Evolutionary conservation across 2,113 vertebrate species (phyloP), one percentile per base, ranked within the genome.

Genomic region (Dipodomys stephensi): DNA sequence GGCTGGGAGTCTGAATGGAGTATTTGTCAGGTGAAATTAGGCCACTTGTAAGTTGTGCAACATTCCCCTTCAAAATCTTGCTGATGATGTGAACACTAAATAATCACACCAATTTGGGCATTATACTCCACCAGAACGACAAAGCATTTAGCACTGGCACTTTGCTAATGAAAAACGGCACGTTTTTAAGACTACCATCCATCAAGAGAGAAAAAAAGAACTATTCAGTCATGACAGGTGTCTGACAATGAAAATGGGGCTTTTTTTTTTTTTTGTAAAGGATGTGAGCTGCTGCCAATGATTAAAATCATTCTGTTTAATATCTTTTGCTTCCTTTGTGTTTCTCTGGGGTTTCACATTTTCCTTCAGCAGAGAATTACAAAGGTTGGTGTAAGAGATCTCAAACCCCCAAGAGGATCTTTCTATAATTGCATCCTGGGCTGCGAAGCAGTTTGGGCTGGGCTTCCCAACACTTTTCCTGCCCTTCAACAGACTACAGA

Each of bases 21-120:
- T 90, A 96, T 87, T 57, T 90, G 71, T 96, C 96, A 96, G 72
- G 93, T 97, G 87, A 97, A 95, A 97, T 96, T 76, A 97, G 89
- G 97, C 76, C 88, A 44, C 71, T 94, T 95, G 84, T 94, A 89
- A 94, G 92, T 95, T 92, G 95, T 64, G 71, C 68, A 92, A 96
- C 88, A 83, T 44, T 93, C 68, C 60, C 39, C 92, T 96, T 83
- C 95, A 95, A 96, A 96, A 97, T 96, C 93, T 93, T 91, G 79
- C 93, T 97, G 96, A 97, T 96, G 92, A 96, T 32, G 91, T 71
- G 93, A 89, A 97, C 94, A 86, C 90, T 95, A 83, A 91, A 91
- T 97, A 97, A 97, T 97, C 87, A 97, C 57, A 94, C 83, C 64
- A 77, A 95, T 83, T 94, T 7, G 23, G 46, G 84, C 96, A 96